Evolutionary conservation across 2,113 vertebrate genomes (phyloP).

Genomic region (Genyomyrus donnyi): DNA sequence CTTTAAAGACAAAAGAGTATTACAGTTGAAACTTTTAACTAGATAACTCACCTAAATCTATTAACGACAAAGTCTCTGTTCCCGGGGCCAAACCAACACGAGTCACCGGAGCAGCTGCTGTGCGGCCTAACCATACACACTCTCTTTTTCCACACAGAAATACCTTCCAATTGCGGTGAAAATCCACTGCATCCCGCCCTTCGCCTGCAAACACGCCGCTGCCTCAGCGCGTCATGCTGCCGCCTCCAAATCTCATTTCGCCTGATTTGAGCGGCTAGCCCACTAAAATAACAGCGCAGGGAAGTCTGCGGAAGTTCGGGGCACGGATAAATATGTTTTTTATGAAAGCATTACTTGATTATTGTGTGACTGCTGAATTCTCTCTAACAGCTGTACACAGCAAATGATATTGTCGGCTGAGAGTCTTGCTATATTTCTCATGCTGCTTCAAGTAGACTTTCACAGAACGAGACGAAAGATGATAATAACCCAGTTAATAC

Average conservation of each 20-base stretch:
- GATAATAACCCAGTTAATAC: neutral
- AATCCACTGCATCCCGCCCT: neutral
- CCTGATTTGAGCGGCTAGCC: neutral
- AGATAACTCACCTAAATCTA: neutral
- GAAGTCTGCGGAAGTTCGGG: neutral
- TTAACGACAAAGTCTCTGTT: neutral
- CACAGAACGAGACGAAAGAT: neutral
- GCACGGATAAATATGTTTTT: neutral
- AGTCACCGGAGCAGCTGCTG: neutral
- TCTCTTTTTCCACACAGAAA: neutral
- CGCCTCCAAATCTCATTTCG: neutral
- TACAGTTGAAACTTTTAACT: neutral
- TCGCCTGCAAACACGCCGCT: too few species aligned
- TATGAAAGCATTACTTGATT: constrained; percentile 9
- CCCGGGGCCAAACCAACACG: neutral
- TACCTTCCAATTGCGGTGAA: neutral
- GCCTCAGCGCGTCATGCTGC: neutral
- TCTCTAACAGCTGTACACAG: neutral
- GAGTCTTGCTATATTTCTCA: neutral
- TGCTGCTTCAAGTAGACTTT: neutral
- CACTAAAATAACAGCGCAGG: neutral
- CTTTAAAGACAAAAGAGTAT: neutral
- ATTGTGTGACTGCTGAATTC: neutral
- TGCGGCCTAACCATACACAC: neutral
- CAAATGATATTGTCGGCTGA: neutral